Evolutionary conservation across 2,797 vertebrate genomes (phyloP).

Genomic region (Manis crassicaudata): DNA sequence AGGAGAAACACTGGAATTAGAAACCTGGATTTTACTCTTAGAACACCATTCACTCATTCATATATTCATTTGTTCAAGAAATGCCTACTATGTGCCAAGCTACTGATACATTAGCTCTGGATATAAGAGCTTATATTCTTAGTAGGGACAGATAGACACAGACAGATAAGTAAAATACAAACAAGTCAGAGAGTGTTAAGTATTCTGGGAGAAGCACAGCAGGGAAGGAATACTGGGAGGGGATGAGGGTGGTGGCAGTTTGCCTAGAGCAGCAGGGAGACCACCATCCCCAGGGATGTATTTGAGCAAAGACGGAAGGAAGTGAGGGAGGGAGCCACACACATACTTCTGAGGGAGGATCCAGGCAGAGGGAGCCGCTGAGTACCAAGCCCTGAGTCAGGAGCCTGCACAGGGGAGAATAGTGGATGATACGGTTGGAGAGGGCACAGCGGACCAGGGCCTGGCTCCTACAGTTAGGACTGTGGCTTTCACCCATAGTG

Average conservation of each 20-base stretch:
- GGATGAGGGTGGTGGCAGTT: not conserved
- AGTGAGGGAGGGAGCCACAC: not conserved
- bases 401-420: not conserved
- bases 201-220: not conserved
- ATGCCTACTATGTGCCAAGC: not conserved
- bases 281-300: not conserved
- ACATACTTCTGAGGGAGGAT: not conserved
- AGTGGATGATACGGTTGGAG: not conserved
- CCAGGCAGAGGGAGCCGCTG: not conserved
- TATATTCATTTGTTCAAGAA: not conserved
- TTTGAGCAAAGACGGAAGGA: not conserved
- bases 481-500: not conserved
- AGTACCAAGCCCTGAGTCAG: not conserved
- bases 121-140: not conserved
- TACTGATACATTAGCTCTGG: not conserved
- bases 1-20: not conserved
- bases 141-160: not conserved
- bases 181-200: not conserved
- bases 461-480: not conserved
- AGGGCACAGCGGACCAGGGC: not conserved
- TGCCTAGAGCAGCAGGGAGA: not conserved
- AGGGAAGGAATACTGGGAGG: not conserved
- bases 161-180: not conserved
- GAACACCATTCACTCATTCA: not conserved
- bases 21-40: not conserved